Evolutionary conservation across 2,113 vertebrate species (phyloP), one percentile per base, ranked within the genome.

Genomic region (Pelecanus crispus): DNA sequence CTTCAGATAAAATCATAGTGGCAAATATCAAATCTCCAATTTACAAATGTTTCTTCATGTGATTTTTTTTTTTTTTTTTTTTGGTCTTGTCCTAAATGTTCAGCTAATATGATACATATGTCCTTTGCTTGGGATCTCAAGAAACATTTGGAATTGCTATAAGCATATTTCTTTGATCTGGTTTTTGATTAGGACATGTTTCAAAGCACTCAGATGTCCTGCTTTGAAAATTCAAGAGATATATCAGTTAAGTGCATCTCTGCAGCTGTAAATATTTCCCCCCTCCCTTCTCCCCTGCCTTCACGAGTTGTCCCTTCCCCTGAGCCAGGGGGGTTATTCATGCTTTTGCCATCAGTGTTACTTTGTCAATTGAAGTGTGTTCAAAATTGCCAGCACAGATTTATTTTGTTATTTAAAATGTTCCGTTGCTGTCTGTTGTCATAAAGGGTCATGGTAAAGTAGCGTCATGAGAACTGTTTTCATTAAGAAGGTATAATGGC

Each of bases 401-500:
- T 96, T 97, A 86, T 93, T 92, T 93, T 81, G 70, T 92, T 74
- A 59, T 92, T 96, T 95, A 91, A 85, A 93, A 93, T 73, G 67
- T 88, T 92, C 29, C 3, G 13, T 52, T 65, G 72, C 91, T 66
- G 38, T 88, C 81, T 89, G 56, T 86, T 81, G 61, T 26, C 70
- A 31, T 86, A 83, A 88, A 56, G 52, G 83, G 52, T 96, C 68
- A 56, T 4, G 13, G 77, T 75, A 65, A 89, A 93, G 63, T 17
- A 65, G 79, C 4, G 1, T 77, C 24, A 25, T 32, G 80, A 94
- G 95, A 93, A 93, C 36, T 49, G 73, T 86, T 96, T 91, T 92
- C 80, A 91, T 95, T 92, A 84, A 92, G 86, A 58, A 92, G 73
- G 65, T 87, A 52, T 75, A 89, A 74, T 32, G 52, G 68, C 84